These are phyloP conservation scores for Aphelocoma californica DNA, from an alignment of 2,797 vertebrate genomes.

Conservation along the genomic window DNA sequence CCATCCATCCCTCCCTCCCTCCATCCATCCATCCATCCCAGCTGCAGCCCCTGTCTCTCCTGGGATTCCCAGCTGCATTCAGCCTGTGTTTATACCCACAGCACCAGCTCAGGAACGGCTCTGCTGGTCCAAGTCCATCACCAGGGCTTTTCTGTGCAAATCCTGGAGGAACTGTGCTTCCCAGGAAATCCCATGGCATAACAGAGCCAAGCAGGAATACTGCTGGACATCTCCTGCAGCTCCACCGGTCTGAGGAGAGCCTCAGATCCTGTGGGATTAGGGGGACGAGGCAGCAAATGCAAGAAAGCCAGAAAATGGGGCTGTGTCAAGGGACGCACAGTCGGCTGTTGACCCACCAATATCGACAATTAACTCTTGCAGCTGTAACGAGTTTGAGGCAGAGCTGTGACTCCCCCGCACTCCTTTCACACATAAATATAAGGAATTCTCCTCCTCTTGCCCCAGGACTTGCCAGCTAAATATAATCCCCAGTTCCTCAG, in stretches of 20 bases:
- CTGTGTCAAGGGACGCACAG: background rate
- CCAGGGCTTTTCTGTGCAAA: background rate
- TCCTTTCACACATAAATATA: rapidly evolving
- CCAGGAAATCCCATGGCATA: background rate
- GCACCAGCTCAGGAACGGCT: background rate
- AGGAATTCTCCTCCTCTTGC: background rate
- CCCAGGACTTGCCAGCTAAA: background rate
- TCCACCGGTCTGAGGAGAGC: rapidly evolving
- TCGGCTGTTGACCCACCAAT: no score
- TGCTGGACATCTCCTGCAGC: background rate
- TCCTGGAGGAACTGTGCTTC: background rate
- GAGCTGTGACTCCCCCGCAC: background rate
- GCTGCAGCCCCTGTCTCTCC: background rate
- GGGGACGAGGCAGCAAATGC: no score
- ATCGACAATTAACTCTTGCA: rapidly evolving
- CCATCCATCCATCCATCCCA: no score
- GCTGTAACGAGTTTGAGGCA: rapidly evolving
- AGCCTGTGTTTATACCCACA: rapidly evolving
- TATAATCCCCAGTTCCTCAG: background rate
- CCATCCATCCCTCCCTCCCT: no score
- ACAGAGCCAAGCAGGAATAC: background rate
- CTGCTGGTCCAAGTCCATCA: no score
- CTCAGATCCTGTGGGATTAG: no score
- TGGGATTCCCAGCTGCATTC: background rate
- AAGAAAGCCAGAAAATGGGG: rapidly evolving